Base-by-base conservation (phyloP, 2,888 invertebrate species). In the Leptodirus hochenwartii region DNA sequence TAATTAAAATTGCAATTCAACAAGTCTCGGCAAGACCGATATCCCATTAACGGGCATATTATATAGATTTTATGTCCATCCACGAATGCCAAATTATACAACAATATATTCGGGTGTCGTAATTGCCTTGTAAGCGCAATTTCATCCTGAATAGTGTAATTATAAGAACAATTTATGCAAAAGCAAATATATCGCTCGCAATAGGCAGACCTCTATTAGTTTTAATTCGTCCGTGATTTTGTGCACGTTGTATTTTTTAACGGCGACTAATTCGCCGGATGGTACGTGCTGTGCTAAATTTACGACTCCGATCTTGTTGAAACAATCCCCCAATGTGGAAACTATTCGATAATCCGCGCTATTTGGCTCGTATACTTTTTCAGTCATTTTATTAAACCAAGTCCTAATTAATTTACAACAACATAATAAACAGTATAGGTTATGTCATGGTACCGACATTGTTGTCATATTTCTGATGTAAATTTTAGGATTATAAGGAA, bases 21-120 rank as follows among this genome's bases (percentile, higher is more conserved):
- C 39, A 87, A 64, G 49, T 84, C 79, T 34, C 73, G 64, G 45
- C 84, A 81, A 1, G 87, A 87, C 3, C 87, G 81, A 47, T 74
- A 81, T 15, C 71, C 75, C 78, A 85, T 80, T 6, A 84, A 60
- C 0, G 87, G 87, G 39, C 77, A 74, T 10, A 87, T 68, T 4
- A 80, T 67, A 54, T 75, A 81, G 17, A 90, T 60, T 49, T 82
- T 76, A 23, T 67, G 66, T n/a, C 72, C 73, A 33, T 66, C 63
- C 2, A 85, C 76, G 55, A 87, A 88, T 3, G 79, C 69, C 17
- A 74, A 70, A 39, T 73, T 57, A 47, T 77, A 76, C 15, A 73
- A 70, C 24, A 85, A 59, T 30, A 90, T 67, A 51, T 84, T 80
- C 3, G 69, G 65, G 54, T 88, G 87, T 38, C 73, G 69, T 11